Conservation (phyloP, 2,113 vertebrate genomes). For the Hemicordylus capensis region DNA sequence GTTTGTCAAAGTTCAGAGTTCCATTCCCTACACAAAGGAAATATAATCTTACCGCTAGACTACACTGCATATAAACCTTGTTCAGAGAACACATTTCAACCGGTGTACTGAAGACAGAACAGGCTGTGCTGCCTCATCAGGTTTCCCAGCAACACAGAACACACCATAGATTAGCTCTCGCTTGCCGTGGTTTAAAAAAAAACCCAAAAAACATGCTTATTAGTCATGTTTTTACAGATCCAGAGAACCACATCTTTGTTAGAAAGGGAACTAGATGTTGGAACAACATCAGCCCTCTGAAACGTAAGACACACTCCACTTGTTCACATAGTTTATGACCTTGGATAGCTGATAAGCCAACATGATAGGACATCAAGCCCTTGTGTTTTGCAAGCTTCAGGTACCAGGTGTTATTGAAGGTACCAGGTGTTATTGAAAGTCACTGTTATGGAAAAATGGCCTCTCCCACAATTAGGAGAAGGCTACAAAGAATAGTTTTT, state of each 20-base stretch:
- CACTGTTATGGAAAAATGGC: conserved; percentile 32
- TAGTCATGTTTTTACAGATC: conserved; percentile 45
- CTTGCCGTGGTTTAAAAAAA: not conserved
- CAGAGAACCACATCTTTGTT: conserved; percentile 11
- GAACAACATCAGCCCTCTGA: conserved; percentile 37
- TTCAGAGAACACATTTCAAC: conserved; percentile 48
- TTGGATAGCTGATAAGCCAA: conserved; percentile 57
- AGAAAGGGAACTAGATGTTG: conserved; percentile 5
- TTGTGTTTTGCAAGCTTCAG: conserved; percentile 55
- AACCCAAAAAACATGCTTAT: not conserved
- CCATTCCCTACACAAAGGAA: conserved; percentile 8
- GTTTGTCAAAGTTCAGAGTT: not conserved
- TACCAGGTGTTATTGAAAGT: conserved; percentile 74
- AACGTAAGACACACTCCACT: conserved; percentile 5
- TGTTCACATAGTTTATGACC: conserved; percentile 50
- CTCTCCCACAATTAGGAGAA: conserved; percentile 60
- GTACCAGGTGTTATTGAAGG: conserved; percentile 73
- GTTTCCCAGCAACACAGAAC: conserved; percentile 49
- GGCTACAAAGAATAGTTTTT: conserved; percentile 65
- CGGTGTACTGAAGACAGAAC: conserved; percentile 35
- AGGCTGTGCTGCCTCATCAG: conserved; percentile 27
- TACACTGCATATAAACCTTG: not conserved
- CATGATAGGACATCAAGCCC: conserved; percentile 39
- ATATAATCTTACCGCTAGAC: not conserved
- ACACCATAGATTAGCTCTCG: conserved; percentile 18